Percentiles rank a stretch among this genome's conserved stretches.
phyloP scores from a whole-genome alignment of 2,888 invertebrate genomes.

The Cataglyphis livida region DNA sequence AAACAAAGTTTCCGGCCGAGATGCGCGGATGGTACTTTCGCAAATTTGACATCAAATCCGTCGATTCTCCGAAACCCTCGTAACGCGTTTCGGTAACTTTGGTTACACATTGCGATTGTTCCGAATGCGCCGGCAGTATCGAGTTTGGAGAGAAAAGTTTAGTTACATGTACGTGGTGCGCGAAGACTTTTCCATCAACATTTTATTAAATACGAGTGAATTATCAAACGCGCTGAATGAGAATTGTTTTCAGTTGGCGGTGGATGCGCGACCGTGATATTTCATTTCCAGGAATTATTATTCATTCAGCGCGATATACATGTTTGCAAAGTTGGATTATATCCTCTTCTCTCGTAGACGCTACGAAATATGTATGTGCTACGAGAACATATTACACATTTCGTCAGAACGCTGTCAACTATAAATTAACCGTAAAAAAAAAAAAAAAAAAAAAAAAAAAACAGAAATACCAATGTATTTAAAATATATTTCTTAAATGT shows the following conservation, averaged over 20 bases:
- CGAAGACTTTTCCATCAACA: slow-evolving; percentile 29
- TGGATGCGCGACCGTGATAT: slow-evolving; percentile 29
- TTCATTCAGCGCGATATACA: slow-evolving; percentile 22
- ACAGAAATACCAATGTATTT: neutral
- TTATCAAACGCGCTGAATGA: slow-evolving; percentile 40
- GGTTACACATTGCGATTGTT: slow-evolving; percentile 28
- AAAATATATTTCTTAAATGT: neutral
- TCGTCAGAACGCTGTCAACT: slow-evolving; percentile 3
- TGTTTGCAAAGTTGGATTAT: slow-evolving; percentile 38
- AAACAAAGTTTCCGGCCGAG: slow-evolving; percentile 49
- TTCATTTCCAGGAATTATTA: slow-evolving; percentile 38
- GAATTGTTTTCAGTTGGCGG: slow-evolving; percentile 36
- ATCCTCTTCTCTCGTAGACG: neutral
- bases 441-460: too few relatives aligned
- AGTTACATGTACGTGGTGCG: neutral
- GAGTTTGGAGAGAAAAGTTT: slow-evolving; percentile 35
- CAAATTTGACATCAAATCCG: slow-evolving; percentile 48
- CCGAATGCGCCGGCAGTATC: slow-evolving; percentile 8
- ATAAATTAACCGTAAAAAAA: neutral
- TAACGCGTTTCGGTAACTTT: slow-evolving; percentile 36
- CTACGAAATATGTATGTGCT: neutral
- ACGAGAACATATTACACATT: neutral
- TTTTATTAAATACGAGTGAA: slow-evolving; percentile 48
- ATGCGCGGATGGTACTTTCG: slow-evolving; percentile 37
- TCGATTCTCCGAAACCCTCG: slow-evolving; percentile 29